phyloP scores from a whole-genome alignment of 2,888 invertebrate genomes.

The Anagyrus pseudococci region DNA sequence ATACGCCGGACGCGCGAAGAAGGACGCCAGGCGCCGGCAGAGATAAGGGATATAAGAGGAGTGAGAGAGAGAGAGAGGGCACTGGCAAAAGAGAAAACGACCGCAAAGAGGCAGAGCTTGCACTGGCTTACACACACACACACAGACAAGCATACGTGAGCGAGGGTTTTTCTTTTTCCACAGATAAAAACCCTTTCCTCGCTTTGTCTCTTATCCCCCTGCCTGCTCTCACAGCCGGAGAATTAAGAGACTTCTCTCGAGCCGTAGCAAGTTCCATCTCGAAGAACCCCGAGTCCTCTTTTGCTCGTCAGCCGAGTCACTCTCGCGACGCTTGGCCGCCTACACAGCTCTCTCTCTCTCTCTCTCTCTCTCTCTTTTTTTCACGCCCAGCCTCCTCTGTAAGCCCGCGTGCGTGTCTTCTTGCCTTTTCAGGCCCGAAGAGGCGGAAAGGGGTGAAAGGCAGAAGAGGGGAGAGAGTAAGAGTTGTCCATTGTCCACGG shows the following conservation, averaged over 20 bases:
- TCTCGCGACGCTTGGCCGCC: no score
- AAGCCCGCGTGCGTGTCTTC: constrained; percentile 7
- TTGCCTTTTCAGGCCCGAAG: constrained; percentile 14
- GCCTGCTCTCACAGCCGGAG: constrained; percentile 47
- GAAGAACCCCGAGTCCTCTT: constrained; percentile 35
- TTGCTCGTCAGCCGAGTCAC: constrained; percentile 30
- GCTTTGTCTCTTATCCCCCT: constrained; percentile 43
- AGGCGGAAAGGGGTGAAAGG: background rate
- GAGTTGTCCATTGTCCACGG: constrained; percentile 55
- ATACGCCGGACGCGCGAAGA: no score
- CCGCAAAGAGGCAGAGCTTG: no score
- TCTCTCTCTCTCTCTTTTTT: constrained; percentile 8
- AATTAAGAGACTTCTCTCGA: constrained; percentile 56
- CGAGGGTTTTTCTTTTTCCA: constrained; percentile 41
- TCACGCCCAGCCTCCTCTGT: background rate
- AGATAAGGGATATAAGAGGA: no score
- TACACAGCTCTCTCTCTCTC: no score
- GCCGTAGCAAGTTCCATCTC: no score
- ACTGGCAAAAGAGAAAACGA: no score
- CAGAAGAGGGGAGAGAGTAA: constrained; percentile 7
- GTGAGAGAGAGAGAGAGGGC: no score
- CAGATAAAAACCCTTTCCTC: no score
- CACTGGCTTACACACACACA: background rate
- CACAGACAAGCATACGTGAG: background rate
- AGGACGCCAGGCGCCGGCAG: no score